Evolutionary conservation across 2,113 vertebrate genomes (phyloP).

Genomic region (Microtus ochrogaster): DNA sequence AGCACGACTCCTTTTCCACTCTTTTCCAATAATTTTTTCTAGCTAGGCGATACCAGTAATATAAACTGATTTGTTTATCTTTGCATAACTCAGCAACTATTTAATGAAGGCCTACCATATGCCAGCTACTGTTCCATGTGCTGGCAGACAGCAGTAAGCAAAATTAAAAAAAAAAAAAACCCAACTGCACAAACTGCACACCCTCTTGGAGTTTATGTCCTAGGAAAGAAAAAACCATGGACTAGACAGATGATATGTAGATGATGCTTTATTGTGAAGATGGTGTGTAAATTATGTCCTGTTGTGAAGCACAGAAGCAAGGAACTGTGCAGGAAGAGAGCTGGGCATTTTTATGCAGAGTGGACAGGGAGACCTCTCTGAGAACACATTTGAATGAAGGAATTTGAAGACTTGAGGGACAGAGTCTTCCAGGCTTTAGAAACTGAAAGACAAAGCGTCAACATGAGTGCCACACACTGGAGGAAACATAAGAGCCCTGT

Average conservation of each 20-base stretch:
- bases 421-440: not conserved
- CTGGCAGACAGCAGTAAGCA: not conserved
- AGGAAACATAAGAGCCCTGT: not conserved
- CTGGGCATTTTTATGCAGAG: not conserved
- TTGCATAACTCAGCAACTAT: constrained; percentile 21
- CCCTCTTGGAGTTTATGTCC: not conserved
- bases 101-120: not conserved
- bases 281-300: not conserved
- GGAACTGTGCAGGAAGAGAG: not conserved
- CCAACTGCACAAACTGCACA: not conserved
- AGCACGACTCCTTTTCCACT: not conserved
- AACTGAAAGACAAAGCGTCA: not conserved
- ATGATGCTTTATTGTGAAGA: not conserved
- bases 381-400: not conserved
- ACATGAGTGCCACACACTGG: not conserved
- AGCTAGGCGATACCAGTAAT: not conserved
- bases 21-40: constrained; percentile 37
- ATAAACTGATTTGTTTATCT: not conserved
- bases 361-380: not conserved
- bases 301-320: not conserved
- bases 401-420: not conserved
- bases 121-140: not conserved
- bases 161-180: not conserved
- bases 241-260: not conserved
- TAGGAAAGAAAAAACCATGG: not conserved